These are phyloP conservation scores for Rhagoletis pomonella DNA, from an alignment of 1,140 invertebrate genomes.

Conservation along the genomic window DNA sequence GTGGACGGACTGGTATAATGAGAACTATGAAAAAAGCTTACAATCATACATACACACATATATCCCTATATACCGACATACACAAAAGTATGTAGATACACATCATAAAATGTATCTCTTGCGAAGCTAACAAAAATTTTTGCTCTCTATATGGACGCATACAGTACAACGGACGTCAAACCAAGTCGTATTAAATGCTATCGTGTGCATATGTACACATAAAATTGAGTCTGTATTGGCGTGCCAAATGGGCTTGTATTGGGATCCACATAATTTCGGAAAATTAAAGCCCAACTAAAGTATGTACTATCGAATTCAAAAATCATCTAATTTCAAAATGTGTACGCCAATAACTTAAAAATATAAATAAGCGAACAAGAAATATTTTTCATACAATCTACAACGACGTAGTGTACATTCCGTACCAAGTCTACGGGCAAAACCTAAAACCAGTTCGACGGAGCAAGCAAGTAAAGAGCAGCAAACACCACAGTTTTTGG, in stretches of 20 bases:
- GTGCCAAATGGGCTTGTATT: background rate
- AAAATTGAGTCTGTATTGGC: background rate
- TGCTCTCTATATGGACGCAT: background rate
- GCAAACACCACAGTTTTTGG: background rate
- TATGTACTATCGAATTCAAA: too few relatives aligned
- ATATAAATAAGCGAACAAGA: background rate
- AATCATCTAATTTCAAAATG: background rate
- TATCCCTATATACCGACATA: background rate
- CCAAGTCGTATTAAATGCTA: background rate
- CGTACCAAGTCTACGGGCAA: background rate
- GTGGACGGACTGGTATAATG: background rate
- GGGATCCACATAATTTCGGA: background rate
- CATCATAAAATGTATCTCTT: conserved; percentile 14
- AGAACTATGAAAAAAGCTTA: background rate
- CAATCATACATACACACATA: background rate
- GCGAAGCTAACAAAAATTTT: background rate
- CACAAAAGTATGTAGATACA: background rate
- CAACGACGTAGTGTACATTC: background rate
- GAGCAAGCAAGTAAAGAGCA: background rate
- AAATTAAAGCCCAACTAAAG: too few relatives aligned
- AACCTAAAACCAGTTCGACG: conserved; percentile 10
- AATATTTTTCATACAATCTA: background rate
- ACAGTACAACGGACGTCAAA: background rate
- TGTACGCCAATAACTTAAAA: background rate
- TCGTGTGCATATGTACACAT: background rate